A percentile compares a stretch with the other conserved stretches of the same genome.
Conservation (phyloP, 2,113 vertebrate species). For the Passerina amoena region DNA sequence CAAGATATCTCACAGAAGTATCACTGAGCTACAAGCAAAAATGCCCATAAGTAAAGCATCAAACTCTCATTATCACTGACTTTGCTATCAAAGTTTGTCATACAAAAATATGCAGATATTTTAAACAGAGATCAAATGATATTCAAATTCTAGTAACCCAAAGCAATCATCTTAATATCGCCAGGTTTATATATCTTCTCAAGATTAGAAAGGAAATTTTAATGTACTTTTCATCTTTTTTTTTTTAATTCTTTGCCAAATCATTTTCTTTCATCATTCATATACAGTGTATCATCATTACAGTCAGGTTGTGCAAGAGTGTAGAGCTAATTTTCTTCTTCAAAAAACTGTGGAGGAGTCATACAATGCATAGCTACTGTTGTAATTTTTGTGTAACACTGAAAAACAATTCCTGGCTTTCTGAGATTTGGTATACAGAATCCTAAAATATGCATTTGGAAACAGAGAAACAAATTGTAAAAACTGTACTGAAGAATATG, state of each 20-base stretch:
- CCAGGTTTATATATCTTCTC: background rate
- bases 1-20: background rate
- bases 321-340: background rate
- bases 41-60: constrained; percentile 8
- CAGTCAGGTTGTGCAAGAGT: background rate
- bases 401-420: background rate
- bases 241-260: constrained; percentile 24
- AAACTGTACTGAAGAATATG: background rate
- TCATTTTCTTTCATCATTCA: background rate
- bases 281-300: background rate
- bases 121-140: constrained; percentile 24
- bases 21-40: constrained; percentile 36
- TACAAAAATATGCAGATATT: constrained; percentile 24
- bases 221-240: background rate
- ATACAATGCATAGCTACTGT: background rate
- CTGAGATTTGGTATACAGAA: background rate
- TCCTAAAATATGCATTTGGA: background rate
- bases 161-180: constrained; percentile 30
- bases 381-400: background rate
- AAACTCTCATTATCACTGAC: constrained; percentile 17
- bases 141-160: constrained; percentile 24
- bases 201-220: constrained; percentile 6
- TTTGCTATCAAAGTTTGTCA: constrained; percentile 9
- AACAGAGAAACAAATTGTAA: background rate
- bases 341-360: background rate